Evolutionary conservation across 1,140 invertebrate genomes (phyloP), one percentile per base, ranked within the genome.

Genomic region (Drosophila ohnishii): DNA sequence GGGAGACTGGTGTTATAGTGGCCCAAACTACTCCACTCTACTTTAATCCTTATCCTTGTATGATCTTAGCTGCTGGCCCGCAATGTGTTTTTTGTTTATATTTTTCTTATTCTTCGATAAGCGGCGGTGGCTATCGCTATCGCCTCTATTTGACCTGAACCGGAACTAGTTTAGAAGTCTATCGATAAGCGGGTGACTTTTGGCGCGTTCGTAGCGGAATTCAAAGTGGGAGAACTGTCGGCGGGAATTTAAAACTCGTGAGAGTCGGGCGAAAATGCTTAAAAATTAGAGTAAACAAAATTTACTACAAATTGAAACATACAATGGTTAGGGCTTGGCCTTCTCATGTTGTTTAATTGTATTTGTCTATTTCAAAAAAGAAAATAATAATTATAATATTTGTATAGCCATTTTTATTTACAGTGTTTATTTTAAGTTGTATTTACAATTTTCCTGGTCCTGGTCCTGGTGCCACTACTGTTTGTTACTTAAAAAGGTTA

Each of bases 201-300:
- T 7, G 61, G 56, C 56, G 62, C 62, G 13, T 10, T 13, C 1
- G 14, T 16, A 19, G 59, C n/a, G 19, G n/a, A n/a, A n/a, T 40
- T 63, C 16, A 19, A 67, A 53, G n/a, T n/a, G 28, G 11, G 28
- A 42, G 22, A 16, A 22, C 14, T 22, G 19, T 6, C 10, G 34
- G 19, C 51, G 30, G 19, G 19, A 25, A 47, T 19, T 47, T 34
- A n/a, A n/a, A 48, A n/a, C 25, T 34, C 32, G 0, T 34, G 28
- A 11, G 14, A 32, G 16, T 53, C 61, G 61, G 61, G 37, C 32
- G 30, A 5, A 34, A 25, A 16, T 62, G 76, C 72, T 72, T 19
- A 22, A 42, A 76, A 66, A 56, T 63, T 80, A 1, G 7, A 55
- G 37, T 10, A n/a, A 44, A 55, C 8, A 25, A 42, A n/a, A 37